Evolutionary conservation across 2,888 invertebrate genomes (phyloP), one percentile per base, ranked within the genome.

Genomic region (Troilus luridus): DNA sequence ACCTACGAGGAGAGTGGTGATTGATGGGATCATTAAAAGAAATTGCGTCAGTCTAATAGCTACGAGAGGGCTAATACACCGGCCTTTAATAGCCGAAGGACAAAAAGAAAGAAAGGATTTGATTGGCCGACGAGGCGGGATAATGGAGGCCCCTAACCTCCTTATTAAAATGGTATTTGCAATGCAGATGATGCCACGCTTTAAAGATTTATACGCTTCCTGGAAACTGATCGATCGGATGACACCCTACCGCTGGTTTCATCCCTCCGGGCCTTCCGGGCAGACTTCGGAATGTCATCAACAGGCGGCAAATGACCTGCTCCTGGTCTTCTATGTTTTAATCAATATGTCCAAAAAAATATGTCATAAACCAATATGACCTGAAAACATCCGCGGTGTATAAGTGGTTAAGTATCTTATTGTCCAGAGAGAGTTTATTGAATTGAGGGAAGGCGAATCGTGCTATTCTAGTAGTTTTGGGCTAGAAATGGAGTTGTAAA

Each of bases 11-110:
- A 54, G 19, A 81, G 19, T 1, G 12, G n/a, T 85, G 85, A 85
- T 85, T 85, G 85, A 85, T 85, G 85, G n/a, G 17, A 58, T 85
- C 56, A 85, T 85, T 85, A 85, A 85, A 85, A n/a, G 85, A 56
- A 58, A 85, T 58, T 85, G 85, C 85, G 85, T n/a, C 85, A 41
- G 56, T 12, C 56, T 85, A 85, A 85, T 85, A 85, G 85, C 85
- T 5, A 54, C 8, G 27, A 17, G 41, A 19, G 41, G 17, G 11
- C 56, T 56, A 85, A 85, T 85, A 85, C 85, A 85, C 56, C 85
- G 85, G 56, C n/a, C 56, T 85, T 85, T 85, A 85, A 85, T 58
- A 85, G 41, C 41, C 7, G 14, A 19, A 11, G n/a, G 85, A 85
- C 85, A 85, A 85, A 85, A 85, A 85, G 54, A 85, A n/a, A 58